Evolutionary conservation across 2,888 invertebrate species (phyloP).

Genomic region (Apotomis turbidana): DNA sequence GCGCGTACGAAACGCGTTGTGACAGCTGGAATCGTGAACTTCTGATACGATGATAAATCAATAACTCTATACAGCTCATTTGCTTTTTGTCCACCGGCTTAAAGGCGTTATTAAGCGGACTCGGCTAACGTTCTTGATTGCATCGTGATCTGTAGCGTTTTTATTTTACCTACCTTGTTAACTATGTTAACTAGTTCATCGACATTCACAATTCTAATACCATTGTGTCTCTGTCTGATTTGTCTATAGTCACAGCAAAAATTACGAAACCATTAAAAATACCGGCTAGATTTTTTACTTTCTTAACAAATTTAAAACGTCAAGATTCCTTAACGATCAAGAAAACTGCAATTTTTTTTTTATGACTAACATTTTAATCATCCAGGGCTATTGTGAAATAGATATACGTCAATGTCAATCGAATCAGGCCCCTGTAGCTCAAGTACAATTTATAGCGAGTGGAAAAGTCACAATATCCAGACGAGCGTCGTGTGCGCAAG

Average conservation of each 20-base stretch:
- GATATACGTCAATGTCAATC: too few relatives aligned
- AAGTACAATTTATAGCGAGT: background rate
- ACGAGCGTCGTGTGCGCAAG: conserved; percentile 46
- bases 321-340: too few relatives aligned
- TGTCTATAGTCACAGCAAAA: too few relatives aligned
- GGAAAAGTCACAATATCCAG: background rate
- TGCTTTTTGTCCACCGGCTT: conserved; percentile 11
- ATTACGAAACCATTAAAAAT: too few relatives aligned
- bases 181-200: background rate
- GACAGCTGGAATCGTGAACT: conserved; percentile 77
- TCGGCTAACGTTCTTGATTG: conserved; percentile 13
- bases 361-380: too few relatives aligned
- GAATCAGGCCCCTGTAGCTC: background rate
- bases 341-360: too few relatives aligned
- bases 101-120: background rate
- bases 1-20: conserved; percentile 70
- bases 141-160: conserved; percentile 8
- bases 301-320: too few relatives aligned
- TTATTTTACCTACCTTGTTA: background rate
- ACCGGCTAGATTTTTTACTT: too few relatives aligned
- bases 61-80: conserved; percentile 66
- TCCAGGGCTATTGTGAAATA: too few relatives aligned
- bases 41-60: conserved; percentile 79
- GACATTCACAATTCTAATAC: background rate
- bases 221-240: too few relatives aligned